phyloP scores from a whole-genome alignment of 2,113 vertebrate genomes.

The Ellobius talpinus region DNA sequence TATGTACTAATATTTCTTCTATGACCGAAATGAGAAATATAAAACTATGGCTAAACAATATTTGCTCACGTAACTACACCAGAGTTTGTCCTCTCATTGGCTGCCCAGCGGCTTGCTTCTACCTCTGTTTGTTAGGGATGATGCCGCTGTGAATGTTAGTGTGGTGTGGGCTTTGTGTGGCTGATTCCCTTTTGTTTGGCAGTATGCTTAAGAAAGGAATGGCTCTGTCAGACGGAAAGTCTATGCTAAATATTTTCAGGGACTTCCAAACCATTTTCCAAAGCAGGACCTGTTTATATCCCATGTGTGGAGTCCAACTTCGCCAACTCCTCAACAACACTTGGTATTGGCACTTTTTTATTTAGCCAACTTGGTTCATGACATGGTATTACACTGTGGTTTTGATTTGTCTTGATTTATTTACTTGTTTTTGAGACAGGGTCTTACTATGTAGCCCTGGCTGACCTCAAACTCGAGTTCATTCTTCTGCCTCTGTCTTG shows the following conservation, averaged over 20 bases:
- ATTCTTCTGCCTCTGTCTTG: neutral
- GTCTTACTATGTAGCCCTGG: neutral
- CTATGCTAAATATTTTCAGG: neutral
- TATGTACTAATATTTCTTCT: neutral
- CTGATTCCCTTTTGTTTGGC: conserved; percentile 1
- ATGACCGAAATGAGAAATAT: neutral
- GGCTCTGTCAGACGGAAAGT: neutral
- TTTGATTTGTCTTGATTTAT: neutral
- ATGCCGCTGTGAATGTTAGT: neutral
- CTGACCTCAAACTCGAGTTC: neutral
- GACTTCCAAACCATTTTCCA: neutral
- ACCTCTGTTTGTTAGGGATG: neutral
- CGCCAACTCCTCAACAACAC: neutral
- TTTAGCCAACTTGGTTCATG: neutral
- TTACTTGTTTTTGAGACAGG: neutral
- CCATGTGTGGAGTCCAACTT: neutral
- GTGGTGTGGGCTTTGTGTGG: neutral
- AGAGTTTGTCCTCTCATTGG: neutral
- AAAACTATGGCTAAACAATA: neutral
- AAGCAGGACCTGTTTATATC: neutral
- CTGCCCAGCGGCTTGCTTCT: neutral
- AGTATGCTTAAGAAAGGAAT: neutral
- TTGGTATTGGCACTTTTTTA: neutral
- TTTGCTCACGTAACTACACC: no score
- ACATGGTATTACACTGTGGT: neutral